Evolutionary conservation across 2,113 vertebrate genomes (phyloP).

Genomic region (Phalacrocorax pelagicus): DNA sequence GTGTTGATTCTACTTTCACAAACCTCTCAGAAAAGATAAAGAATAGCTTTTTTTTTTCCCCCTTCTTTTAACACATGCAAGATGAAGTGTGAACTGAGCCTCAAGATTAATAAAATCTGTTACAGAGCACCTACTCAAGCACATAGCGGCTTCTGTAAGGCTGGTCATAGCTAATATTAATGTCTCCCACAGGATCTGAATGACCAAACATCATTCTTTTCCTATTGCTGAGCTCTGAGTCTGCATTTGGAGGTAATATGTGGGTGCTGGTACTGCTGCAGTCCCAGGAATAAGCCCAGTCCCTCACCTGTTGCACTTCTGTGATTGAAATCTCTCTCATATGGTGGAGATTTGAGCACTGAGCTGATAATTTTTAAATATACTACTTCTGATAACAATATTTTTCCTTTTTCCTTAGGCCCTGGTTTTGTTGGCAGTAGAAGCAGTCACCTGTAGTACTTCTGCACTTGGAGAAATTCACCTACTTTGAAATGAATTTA

Average conservation of each 20-base stretch:
- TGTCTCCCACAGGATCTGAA: not conserved
- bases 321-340: not conserved
- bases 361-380: not conserved
- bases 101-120: not conserved
- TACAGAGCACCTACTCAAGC: not conserved
- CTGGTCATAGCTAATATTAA: not conserved
- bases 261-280: accelerated
- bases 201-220: not conserved
- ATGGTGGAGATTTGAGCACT: not conserved
- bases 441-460: not conserved
- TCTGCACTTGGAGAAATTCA: not conserved
- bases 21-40: not conserved
- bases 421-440: not conserved
- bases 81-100: not conserved
- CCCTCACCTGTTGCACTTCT: not conserved
- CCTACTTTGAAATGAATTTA: not conserved
- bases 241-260: not conserved
- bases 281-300: not conserved
- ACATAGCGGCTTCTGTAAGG: not conserved
- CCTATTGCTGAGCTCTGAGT: not conserved
- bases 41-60: not conserved
- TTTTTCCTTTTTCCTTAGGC: not conserved
- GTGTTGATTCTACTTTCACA: not conserved
- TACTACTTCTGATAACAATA: not conserved
- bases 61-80: not conserved